These are phyloP conservation scores for Adela reaumurella DNA, from an alignment of 2,888 invertebrate species.

Conservation along the genomic window DNA sequence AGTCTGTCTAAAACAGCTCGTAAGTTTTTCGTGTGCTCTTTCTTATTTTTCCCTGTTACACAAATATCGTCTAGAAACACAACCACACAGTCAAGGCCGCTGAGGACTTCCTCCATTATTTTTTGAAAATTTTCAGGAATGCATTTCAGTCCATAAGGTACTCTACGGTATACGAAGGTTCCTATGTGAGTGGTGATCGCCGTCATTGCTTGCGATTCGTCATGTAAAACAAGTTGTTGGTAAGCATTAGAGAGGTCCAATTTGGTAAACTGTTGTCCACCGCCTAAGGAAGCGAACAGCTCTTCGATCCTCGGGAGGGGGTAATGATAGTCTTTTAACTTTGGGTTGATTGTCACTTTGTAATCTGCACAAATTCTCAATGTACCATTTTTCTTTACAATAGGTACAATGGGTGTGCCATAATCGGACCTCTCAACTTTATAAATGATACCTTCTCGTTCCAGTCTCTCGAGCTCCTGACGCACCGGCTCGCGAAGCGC, in stretches of 20 bases:
- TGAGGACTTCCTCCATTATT: conserved; percentile 1
- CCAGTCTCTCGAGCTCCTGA: too few species aligned
- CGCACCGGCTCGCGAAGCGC: too few species aligned
- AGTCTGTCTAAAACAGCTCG: conserved; percentile 4
- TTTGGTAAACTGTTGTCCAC: conserved; percentile 7
- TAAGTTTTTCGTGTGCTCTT: conserved; percentile 6
- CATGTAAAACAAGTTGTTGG: conserved; percentile 10
- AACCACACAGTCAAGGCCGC: background rate
- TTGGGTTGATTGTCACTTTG: too few species aligned
- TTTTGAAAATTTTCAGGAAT: conserved; percentile 3
- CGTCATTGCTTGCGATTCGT: conserved; percentile 13
- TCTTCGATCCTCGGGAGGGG: too few species aligned
- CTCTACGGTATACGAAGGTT: conserved; percentile 12
- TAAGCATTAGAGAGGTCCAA: conserved; percentile 14
- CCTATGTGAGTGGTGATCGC: conserved; percentile 15
- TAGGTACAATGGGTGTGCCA: background rate
- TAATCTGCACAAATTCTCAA: too few species aligned
- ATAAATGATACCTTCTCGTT: background rate
- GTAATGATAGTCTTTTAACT: too few species aligned
- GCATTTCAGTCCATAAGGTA: conserved; percentile 7
- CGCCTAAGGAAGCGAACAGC: too few species aligned
- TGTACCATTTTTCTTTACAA: too few species aligned
- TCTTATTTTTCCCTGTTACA: conserved; percentile 8
- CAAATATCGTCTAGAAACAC: conserved; percentile 11
- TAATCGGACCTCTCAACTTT: background rate